A percentile compares a stretch with the other conserved stretches of the same genome.
phyloP scores from a whole-genome alignment of 1,140 invertebrate species.

The Ostrea edulis region DNA sequence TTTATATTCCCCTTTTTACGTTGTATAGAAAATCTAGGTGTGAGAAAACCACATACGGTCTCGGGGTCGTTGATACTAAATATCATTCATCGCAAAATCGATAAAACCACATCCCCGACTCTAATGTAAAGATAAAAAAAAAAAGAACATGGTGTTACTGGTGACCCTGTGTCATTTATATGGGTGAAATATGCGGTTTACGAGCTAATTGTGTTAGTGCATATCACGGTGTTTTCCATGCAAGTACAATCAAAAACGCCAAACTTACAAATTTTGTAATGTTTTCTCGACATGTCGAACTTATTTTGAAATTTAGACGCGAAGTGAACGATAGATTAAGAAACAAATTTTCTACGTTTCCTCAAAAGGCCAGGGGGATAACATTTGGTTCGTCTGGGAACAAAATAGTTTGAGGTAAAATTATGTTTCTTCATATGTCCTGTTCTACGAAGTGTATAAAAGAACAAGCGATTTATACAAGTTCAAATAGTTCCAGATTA shows the following conservation, averaged over 20 bases:
- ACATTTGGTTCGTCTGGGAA: not conserved
- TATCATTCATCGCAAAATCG: slow-evolving; percentile 2
- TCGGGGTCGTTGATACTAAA: not conserved
- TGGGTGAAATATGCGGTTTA: not conserved
- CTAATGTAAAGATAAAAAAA: not conserved
- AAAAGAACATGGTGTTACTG: not conserved
- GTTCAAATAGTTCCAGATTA: not conserved
- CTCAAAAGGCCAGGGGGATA: not conserved
- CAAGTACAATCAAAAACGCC: not conserved
- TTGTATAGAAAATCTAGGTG: not conserved
- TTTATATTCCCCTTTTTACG: not conserved
- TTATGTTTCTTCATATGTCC: not conserved
- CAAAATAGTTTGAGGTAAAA: not conserved
- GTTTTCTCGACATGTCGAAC: not conserved
- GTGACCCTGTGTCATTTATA: not conserved
- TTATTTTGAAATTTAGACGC: slow-evolving; percentile 13
- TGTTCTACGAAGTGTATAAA: slow-evolving; percentile 15
- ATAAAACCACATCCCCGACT: not conserved
- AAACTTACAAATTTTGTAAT: not conserved
- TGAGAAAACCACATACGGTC: no score
- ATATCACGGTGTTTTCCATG: not conserved
- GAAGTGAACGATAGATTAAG: not conserved
- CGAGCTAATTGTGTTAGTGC: not conserved
- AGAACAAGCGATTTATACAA: slow-evolving; percentile 11
- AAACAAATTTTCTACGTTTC: not conserved